Conservation (phyloP, 1,140 invertebrate species). For the Bombus waltoni region DNA sequence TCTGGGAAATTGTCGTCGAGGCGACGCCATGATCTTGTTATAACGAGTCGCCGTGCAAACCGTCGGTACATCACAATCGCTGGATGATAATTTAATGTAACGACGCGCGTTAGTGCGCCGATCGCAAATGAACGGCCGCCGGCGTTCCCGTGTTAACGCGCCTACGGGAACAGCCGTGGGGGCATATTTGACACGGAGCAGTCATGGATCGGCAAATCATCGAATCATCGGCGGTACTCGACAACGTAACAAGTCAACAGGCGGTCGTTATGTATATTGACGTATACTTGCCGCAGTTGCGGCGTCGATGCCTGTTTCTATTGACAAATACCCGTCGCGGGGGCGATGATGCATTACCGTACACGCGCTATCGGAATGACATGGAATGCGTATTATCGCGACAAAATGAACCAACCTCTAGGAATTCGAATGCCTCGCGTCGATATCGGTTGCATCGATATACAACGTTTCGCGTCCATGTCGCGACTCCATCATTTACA, state of each 20-base stretch:
- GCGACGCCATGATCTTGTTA: slow-evolving; percentile 70
- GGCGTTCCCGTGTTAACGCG: slow-evolving; percentile 68
- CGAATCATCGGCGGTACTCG: slow-evolving; percentile 77
- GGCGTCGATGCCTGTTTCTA: slow-evolving; percentile 75
- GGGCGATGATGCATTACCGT: slow-evolving; percentile 74
- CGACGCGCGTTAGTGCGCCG: slow-evolving; percentile 69
- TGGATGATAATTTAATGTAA: slow-evolving; percentile 72
- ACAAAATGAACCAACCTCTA: slow-evolving; percentile 66
- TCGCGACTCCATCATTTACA: background rate
- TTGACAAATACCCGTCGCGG: slow-evolving; percentile 78
- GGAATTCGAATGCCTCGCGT: slow-evolving; percentile 56
- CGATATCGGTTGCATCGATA: slow-evolving; percentile 23
- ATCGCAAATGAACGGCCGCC: slow-evolving; percentile 71
- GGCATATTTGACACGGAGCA: slow-evolving; percentile 79
- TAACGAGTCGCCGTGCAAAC: slow-evolving; percentile 69
- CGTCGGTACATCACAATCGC: slow-evolving; percentile 67
- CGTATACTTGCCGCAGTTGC: slow-evolving; percentile 75
- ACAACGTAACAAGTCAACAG: slow-evolving; percentile 82
- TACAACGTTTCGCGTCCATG: background rate
- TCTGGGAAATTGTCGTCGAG: slow-evolving; percentile 59
- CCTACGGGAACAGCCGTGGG: slow-evolving; percentile 65
- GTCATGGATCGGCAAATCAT: slow-evolving; percentile 81
- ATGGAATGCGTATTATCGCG: slow-evolving; percentile 69
- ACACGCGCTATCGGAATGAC: slow-evolving; percentile 63
- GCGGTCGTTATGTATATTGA: slow-evolving; percentile 78